These are phyloP conservation scores for Lycaon pictus DNA, from an alignment of 2,113 vertebrate species.

Conservation along the genomic window DNA sequence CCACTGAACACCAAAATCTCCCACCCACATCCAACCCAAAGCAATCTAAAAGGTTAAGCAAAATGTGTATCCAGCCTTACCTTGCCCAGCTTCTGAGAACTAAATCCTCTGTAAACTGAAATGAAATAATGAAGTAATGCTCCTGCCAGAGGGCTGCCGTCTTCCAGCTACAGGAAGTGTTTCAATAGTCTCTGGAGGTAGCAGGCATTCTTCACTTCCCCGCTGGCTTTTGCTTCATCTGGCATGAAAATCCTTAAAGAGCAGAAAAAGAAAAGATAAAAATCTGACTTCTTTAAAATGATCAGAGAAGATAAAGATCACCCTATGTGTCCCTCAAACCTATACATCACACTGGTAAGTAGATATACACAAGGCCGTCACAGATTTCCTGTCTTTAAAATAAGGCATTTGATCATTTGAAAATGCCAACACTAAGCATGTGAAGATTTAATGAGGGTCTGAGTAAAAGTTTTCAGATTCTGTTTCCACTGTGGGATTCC, in stretches of 20 bases:
- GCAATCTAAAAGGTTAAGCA: slow-evolving; percentile 17
- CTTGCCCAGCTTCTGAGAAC: slow-evolving; percentile 38
- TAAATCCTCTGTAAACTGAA: slow-evolving; percentile 12
- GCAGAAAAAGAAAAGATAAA: slow-evolving; percentile 43
- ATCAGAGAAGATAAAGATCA: slow-evolving; percentile 2
- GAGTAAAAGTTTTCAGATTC: slow-evolving; percentile 36
- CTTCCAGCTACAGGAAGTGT: slow-evolving; percentile 22
- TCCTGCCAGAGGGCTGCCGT: background rate
- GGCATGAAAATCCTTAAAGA: slow-evolving; percentile 55
- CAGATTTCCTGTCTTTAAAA: slow-evolving; percentile 10
- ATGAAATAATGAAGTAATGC: slow-evolving; percentile 16
- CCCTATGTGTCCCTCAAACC: background rate
- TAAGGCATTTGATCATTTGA: background rate
- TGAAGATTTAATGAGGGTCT: background rate
- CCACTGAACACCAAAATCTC: background rate
- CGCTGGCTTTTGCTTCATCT: slow-evolving; percentile 28
- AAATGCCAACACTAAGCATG: background rate
- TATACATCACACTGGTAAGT: background rate
- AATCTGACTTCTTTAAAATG: slow-evolving; percentile 40
- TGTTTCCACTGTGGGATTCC: slow-evolving; percentile 21
- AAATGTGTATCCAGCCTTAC: slow-evolving; percentile 51
- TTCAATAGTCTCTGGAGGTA: background rate
- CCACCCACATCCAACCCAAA: background rate
- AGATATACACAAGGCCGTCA: background rate
- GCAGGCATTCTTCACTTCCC: slow-evolving; percentile 40